A percentile compares a stretch with the other conserved stretches of the same genome.
Evolutionary conservation across 2,113 vertebrate genomes (phyloP).

Genomic region (Rhinopomastus cyanomelas): DNA sequence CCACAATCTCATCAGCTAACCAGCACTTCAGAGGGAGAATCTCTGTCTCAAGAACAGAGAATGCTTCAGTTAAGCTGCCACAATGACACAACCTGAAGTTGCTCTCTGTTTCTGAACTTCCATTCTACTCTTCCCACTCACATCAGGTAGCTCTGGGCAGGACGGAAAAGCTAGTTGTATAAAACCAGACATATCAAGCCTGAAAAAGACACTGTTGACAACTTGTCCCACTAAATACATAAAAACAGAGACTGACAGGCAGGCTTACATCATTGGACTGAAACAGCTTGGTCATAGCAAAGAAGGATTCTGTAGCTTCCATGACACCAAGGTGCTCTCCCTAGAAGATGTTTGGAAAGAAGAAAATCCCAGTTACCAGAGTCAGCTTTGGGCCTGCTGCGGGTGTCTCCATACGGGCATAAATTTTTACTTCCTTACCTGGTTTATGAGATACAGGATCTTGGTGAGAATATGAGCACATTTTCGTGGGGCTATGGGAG

Average conservation of each 20-base stretch:
- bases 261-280: slow-evolving; percentile 95
- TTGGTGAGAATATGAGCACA: slow-evolving; percentile 98
- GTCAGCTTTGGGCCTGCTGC: neutral
- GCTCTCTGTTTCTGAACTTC: neutral
- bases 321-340: slow-evolving; percentile 96
- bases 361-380: neutral
- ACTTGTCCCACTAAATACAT: neutral
- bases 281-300: slow-evolving; percentile 98
- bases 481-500: slow-evolving; percentile 90
- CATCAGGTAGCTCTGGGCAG: neutral
- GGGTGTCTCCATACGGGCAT: neutral
- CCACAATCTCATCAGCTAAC: neutral
- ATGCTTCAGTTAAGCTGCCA: neutral
- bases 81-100: too few species aligned
- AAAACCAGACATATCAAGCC: neutral
- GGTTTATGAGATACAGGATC: slow-evolving; percentile 97
- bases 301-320: slow-evolving; percentile 96
- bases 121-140: neutral
- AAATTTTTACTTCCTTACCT: slow-evolving; percentile 76
- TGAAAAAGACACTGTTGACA: neutral
- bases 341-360: slow-evolving; percentile 63
- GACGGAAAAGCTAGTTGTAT: neutral
- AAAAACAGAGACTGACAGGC: neutral
- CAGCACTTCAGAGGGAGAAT: neutral
- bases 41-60: neutral